Evolutionary conservation across 2,888 invertebrate species (phyloP), one percentile per base, ranked within the genome.

Genomic region (Philereme vetulata): DNA sequence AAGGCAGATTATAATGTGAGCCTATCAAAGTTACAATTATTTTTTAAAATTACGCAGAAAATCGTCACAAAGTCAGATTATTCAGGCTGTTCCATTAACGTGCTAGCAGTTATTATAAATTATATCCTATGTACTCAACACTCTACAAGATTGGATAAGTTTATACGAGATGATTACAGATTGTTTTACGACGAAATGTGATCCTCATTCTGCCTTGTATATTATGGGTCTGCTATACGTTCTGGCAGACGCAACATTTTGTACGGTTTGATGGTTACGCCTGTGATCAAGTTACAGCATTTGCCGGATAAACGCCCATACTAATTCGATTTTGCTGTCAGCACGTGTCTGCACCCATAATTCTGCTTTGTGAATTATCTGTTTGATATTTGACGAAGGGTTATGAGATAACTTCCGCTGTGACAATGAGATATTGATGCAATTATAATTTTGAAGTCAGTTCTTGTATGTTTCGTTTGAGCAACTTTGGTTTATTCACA

Each of bases 81-180:
- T 36, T 51, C 48, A 49, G 53, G 43, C 63, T 58, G 62, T 44
- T 48, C 59, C 56, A 68, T 64, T 65, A 66, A 65, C 60, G 60
- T 65, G 67, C 64, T 68, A 67, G 54, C 60, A 56, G 65, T 62
- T 66, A 64, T 63, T 68, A 21, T 21, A 63, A 68, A 64, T n/a
- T 63, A 62, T 52, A 44, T 52, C 11, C 34, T 35, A 45, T 56
- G 48, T 60, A 56, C 64, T 55, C 61, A 66, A 56, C 62, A 52
- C 66, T 60, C 50, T 49, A 48, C 43, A 50, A 68, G 65, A 69
- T 69, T 69, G 67, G 68, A 62, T 67, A 69, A 69, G 67, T 64
- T 67, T 69, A 61, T 67, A 68, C 65, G 66, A 66, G 66, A 62
- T 51, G 62, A 65, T 63, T 55, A 65, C 66, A 67, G 60, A 67